Conservation (phyloP, 2,113 vertebrate genomes). For the Eidolon helvum region DNA sequence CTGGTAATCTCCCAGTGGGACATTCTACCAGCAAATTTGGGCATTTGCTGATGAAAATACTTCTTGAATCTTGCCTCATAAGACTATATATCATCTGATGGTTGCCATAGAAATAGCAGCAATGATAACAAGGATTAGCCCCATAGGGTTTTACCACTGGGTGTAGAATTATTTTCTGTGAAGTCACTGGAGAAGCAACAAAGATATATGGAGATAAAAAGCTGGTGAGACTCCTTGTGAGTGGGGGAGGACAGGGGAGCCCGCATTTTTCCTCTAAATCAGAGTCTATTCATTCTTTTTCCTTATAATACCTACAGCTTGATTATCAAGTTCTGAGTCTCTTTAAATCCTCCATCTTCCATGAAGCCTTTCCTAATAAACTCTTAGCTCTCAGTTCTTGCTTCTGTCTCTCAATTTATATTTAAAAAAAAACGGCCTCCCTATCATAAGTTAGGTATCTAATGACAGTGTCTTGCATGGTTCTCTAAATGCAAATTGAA, state of each 20-base stretch:
- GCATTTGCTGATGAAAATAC: conserved; percentile 77
- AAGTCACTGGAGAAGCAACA: conserved; percentile 61
- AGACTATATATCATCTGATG: conserved; percentile 77
- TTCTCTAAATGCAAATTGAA: not conserved
- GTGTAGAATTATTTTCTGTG: conserved; percentile 50
- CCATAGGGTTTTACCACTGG: conserved; percentile 61
- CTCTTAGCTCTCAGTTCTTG: not conserved
- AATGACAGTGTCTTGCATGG: not conserved
- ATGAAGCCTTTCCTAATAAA: not conserved
- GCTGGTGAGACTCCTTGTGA: not conserved
- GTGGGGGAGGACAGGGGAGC: not conserved
- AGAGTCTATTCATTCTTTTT: not conserved
- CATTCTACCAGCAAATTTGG: conserved; percentile 61
- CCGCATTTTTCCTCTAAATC: not conserved
- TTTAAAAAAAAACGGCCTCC: not conserved
- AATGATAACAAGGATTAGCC: conserved; percentile 74
- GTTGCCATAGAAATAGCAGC: conserved; percentile 75
- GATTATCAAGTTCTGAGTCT: not conserved
- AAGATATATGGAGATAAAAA: not conserved
- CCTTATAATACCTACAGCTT: not conserved
- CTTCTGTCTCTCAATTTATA: not conserved
- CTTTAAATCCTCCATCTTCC: not conserved
- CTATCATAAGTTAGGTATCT: not conserved
- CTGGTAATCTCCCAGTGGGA: conserved; percentile 53
- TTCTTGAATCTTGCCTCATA: conserved; percentile 72